Evolutionary conservation across 1,140 invertebrate species (phyloP).

Genomic region (Sinella curviseta): DNA sequence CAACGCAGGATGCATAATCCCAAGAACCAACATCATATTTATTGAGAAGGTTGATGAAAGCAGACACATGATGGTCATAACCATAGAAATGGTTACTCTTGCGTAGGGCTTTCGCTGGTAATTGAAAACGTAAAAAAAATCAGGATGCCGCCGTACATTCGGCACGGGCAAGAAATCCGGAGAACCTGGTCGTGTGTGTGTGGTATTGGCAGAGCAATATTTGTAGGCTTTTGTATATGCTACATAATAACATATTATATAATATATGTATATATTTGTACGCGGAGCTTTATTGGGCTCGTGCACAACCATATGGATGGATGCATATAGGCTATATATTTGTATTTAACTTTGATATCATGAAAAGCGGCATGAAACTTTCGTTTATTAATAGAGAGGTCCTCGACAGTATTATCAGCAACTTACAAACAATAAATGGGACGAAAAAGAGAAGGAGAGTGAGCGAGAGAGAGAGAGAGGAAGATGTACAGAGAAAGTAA

Average conservation of each 20-base stretch:
- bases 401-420: neutral
- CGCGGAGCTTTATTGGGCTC: no score
- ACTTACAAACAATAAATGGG: conserved; percentile 15
- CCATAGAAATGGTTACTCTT: neutral
- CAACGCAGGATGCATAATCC: neutral
- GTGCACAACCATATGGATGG: no score
- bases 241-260: no score
- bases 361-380: neutral
- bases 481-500: neutral
- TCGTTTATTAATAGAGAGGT: neutral
- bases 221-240: no score
- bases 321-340: no score
- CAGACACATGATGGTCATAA: neutral
- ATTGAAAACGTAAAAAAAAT: no score
- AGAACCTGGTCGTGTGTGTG: no score
- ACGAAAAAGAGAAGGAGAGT: neutral
- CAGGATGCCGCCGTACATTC: neutral
- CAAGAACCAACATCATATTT: neutral
- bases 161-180: no score
- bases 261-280: no score
- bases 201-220: neutral
- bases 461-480: neutral
- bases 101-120: no score
- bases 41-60: neutral
- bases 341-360: no score